Conservation (phyloP, 2,113 vertebrate species). For the Melanerpes aurifrons region DNA sequence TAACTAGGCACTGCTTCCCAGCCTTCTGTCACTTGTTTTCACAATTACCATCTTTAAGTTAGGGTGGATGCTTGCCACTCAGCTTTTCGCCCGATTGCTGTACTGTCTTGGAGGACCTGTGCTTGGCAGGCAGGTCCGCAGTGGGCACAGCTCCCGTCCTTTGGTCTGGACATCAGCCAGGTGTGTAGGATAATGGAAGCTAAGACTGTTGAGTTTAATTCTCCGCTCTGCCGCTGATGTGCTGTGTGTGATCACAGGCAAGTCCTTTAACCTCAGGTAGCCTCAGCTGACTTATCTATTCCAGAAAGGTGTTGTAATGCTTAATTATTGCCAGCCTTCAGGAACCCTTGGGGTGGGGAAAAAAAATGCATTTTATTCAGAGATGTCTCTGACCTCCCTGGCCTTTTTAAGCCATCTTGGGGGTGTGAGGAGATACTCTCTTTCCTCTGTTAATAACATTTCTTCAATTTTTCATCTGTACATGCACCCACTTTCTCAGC, state of each 20-base stretch:
- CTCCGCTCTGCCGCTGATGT: slow-evolving; percentile 29
- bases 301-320: slow-evolving; percentile 54
- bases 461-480: slow-evolving; percentile 64
- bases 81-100: neutral
- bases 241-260: slow-evolving; percentile 31
- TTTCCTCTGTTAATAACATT: slow-evolving; percentile 35
- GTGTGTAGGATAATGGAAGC: neutral
- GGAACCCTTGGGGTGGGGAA: neutral
- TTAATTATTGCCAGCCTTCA: slow-evolving; percentile 60
- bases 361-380: slow-evolving; percentile 37
- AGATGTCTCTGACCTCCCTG: slow-evolving; percentile 34
- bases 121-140: neutral
- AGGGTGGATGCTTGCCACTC: slow-evolving; percentile 3
- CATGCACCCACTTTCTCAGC: slow-evolving; percentile 62
- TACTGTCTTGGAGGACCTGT: neutral
- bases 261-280: slow-evolving; percentile 54
- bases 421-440: neutral
- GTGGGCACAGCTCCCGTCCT: neutral
- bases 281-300: slow-evolving; percentile 45
- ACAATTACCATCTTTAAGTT: slow-evolving; percentile 43
- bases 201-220: slow-evolving; percentile 36
- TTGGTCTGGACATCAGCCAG: neutral
- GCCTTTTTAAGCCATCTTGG: slow-evolving; percentile 6
- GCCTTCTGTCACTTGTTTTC: slow-evolving; percentile 65
- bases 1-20: slow-evolving; percentile 62